These are phyloP conservation scores for Amphipyra berbera DNA, from an alignment of 2,888 invertebrate species.

Conservation along the genomic window DNA sequence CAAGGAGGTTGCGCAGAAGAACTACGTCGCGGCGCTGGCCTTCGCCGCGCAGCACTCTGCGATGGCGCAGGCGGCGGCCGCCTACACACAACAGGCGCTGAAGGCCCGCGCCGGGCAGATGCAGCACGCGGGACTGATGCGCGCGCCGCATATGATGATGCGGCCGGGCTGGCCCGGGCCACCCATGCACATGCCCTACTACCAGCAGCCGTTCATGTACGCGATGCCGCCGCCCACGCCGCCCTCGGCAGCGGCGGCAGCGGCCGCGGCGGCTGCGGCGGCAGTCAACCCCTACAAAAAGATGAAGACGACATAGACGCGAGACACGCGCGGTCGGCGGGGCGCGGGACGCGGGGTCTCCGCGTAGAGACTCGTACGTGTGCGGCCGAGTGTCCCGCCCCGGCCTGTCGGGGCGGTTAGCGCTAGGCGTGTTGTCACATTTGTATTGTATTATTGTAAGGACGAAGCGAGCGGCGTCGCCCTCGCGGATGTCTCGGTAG, in stretches of 20 bases:
- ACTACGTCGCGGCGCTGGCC: conserved; percentile 92
- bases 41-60: conserved; percentile 86
- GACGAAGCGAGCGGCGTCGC: conserved; percentile 85
- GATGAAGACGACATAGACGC: conserved; percentile 94
- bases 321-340: conserved; percentile 74
- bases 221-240: conserved; percentile 86
- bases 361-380: conserved; percentile 88
- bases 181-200: conserved; percentile 87
- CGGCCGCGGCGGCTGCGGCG: conserved; percentile 80
- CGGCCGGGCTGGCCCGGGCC: conserved; percentile 83
- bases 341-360: conserved; percentile 88
- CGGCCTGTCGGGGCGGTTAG: conserved; percentile 87
- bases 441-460: conserved; percentile 89
- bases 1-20: conserved; percentile 95
- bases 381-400: conserved; percentile 82
- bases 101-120: conserved; percentile 93
- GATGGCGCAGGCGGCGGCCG: conserved; percentile 84
- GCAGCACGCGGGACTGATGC: conserved; percentile 78
- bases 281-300: conserved; percentile 96
- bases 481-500: conserved; percentile 87
- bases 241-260: conserved; percentile 82
- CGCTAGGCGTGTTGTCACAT: conserved; percentile 89
- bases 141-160: conserved; percentile 85
- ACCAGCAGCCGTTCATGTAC: conserved; percentile 88
- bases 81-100: conserved; percentile 90